These are phyloP conservation scores for Drosophila sturtevanti DNA, from an alignment of 1,140 invertebrate species.

Conservation along the genomic window DNA sequence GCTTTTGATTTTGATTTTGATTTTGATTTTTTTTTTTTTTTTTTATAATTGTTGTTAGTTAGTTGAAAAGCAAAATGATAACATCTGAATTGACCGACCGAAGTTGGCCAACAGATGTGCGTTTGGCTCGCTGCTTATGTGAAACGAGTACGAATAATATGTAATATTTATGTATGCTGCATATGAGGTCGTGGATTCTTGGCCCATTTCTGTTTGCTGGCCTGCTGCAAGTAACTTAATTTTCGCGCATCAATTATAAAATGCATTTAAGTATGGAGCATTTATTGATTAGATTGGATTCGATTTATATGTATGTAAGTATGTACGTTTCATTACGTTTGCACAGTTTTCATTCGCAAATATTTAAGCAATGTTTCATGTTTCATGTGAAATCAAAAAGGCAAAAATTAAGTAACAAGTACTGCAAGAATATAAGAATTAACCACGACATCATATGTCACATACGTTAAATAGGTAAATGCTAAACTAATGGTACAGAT, in stretches of 20 bases:
- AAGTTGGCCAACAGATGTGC: conserved; percentile 4
- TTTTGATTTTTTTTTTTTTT: conserved; percentile 8
- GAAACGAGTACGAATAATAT: not conserved
- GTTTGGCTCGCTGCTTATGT: not conserved
- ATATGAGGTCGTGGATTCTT: conserved; percentile 82
- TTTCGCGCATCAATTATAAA: conserved; percentile 10
- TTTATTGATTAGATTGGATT: not conserved
- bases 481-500: conserved; percentile 34
- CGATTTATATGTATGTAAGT: conserved; percentile 5
- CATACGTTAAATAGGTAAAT: conserved; percentile 31
- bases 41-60: conserved; percentile 23
- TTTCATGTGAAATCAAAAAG: conserved; percentile 64
- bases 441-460: conserved; percentile 78
- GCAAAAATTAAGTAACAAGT: conserved; percentile 53
- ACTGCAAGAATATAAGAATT: conserved; percentile 64
- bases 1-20: conserved; percentile 45
- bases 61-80: conserved; percentile 68
- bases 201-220: conserved; percentile 50
- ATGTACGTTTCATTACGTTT: conserved; percentile 61
- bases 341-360: conserved; percentile 62
- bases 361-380: conserved; percentile 71
- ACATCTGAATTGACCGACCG: conserved; percentile 42
- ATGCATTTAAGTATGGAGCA: not conserved
- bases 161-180: conserved; percentile 53
- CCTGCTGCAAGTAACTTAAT: conserved; percentile 47